These are phyloP conservation scores for Cephus spinipes DNA, from an alignment of 2,888 invertebrate genomes.

Conservation along the genomic window DNA sequence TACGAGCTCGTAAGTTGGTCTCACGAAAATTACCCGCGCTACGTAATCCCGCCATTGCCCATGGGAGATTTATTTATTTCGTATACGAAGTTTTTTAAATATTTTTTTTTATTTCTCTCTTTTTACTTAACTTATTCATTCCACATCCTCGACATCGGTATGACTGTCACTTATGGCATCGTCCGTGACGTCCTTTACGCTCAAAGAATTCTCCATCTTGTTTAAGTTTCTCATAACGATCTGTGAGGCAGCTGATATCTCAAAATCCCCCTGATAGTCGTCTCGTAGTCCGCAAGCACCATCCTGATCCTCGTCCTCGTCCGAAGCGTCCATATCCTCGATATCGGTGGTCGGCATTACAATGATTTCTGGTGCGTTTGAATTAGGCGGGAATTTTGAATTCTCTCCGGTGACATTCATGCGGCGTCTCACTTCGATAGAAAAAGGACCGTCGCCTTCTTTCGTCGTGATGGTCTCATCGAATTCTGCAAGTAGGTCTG, in stretches of 20 bases:
- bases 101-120: not conserved
- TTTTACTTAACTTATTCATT: slow-evolving; percentile 34
- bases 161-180: slow-evolving; percentile 52
- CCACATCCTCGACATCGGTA: slow-evolving; percentile 62
- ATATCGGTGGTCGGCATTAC: slow-evolving; percentile 55
- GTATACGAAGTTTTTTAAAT: not conserved
- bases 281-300: slow-evolving; percentile 48
- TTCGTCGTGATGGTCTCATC: slow-evolving; percentile 60
- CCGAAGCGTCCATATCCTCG: slow-evolving; percentile 61
- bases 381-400: slow-evolving; percentile 10
- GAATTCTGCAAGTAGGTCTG: slow-evolving; percentile 55
- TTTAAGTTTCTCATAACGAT: slow-evolving; percentile 57
- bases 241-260: slow-evolving; percentile 53
- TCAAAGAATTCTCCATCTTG: slow-evolving; percentile 49
- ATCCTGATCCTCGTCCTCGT: slow-evolving; percentile 56
- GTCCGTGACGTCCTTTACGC: slow-evolving; percentile 38
- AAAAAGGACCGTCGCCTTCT: slow-evolving; percentile 63
- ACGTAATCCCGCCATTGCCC: not conserved
- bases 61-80: not conserved
- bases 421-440: slow-evolving; percentile 58
- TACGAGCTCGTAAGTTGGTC: not conserved
- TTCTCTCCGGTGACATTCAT: slow-evolving; percentile 33
- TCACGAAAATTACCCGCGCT: not conserved
- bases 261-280: slow-evolving; percentile 45
- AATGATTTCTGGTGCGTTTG: slow-evolving; percentile 37